phyloP scores from a whole-genome alignment of 2,888 invertebrate species.

The Aporophyla nigra region DNA sequence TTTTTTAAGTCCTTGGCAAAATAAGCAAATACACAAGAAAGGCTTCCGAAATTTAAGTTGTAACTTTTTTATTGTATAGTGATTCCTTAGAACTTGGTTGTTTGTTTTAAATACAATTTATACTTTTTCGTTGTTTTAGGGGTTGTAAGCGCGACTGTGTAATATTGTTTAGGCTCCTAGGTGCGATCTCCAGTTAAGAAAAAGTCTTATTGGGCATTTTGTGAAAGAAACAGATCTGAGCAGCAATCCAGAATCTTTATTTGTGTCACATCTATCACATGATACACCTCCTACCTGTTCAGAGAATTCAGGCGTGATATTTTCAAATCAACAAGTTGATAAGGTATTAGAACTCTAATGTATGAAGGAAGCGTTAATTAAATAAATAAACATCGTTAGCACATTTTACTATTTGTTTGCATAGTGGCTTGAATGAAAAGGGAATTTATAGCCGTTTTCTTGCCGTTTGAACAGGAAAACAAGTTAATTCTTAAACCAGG shows the following conservation, averaged over 20 bases:
- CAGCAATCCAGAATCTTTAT: background rate
- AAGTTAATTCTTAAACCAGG: conserved; percentile 31
- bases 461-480: conserved; percentile 30
- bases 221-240: no score
- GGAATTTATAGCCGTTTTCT: conserved; percentile 48
- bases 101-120: no score
- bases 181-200: background rate
- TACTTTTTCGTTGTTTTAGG: background rate
- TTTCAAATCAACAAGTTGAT: background rate
- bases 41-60: no score
- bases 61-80: no score
- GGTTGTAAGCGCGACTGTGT: background rate
- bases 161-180: background rate
- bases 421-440: conserved; percentile 22
- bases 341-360: background rate
- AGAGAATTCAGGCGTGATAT: background rate
- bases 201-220: background rate
- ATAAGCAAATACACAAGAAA: no score
- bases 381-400: conserved; percentile 29
- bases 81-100: no score
- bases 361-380: background rate
- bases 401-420: conserved; percentile 34
- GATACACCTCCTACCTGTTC: background rate
- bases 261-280: background rate
- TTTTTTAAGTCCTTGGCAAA: no score